These are phyloP conservation scores for Sarcophaga peregrina DNA, from an alignment of 1,140 invertebrate genomes.

Conservation along the genomic window DNA sequence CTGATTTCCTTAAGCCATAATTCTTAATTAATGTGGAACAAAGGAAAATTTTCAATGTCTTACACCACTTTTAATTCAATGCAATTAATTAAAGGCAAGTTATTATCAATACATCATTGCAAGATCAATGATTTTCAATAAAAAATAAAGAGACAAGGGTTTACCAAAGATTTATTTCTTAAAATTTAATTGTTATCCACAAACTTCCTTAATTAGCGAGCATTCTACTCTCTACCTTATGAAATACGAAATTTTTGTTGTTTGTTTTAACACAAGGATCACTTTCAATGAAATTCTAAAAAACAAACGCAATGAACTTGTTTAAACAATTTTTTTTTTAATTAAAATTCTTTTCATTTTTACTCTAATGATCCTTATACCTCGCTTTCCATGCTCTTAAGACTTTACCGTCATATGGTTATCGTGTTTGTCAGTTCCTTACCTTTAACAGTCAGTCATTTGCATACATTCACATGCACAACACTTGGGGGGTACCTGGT, in stretches of 20 bases:
- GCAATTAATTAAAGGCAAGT: constrained; percentile 17
- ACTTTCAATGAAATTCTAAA: neutral
- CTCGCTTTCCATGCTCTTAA: neutral
- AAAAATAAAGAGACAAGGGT: too few species aligned
- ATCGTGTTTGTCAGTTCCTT: neutral
- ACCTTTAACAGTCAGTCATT: neutral
- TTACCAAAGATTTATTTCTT: neutral
- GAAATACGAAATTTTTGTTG: neutral
- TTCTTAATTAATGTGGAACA: constrained; percentile 10
- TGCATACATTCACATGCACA: constrained; percentile 18
- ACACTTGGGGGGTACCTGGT: neutral
- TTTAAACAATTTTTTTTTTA: neutral
- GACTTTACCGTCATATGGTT: neutral
- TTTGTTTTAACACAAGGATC: neutral
- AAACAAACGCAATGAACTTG: neutral
- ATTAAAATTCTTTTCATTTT: neutral
- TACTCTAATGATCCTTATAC: neutral
- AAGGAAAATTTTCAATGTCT: neutral
- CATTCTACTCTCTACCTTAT: too few species aligned
- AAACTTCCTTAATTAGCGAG: too few species aligned
- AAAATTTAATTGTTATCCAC: too few species aligned
- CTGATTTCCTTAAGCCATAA: constrained; percentile 8
- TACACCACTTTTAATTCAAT: neutral
- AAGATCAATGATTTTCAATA: neutral
- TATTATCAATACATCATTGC: neutral